Conservation (phyloP, 2,113 vertebrate species). For the Setophaga kirtlandii region DNA sequence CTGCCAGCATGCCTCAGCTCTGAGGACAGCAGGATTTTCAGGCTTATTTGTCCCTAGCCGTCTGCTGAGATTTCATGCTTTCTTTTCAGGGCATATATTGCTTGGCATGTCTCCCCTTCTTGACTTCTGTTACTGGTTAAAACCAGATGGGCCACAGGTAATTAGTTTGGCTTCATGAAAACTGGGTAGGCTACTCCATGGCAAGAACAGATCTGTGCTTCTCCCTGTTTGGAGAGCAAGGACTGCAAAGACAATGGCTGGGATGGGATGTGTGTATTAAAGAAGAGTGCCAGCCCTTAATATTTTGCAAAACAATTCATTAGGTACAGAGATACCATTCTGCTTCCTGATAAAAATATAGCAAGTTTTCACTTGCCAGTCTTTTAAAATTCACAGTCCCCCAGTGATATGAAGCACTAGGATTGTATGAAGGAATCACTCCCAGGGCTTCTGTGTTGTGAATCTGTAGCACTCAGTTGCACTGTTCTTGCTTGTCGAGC, state of each 20-base stretch:
- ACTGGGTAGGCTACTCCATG: not conserved
- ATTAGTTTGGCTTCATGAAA: conserved; percentile 38
- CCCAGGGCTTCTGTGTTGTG: not conserved
- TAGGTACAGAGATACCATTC: not conserved
- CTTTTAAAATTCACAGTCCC: not conserved
- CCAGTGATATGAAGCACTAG: not conserved
- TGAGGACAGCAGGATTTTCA: not conserved
- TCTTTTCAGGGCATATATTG: not conserved
- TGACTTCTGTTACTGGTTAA: conserved; percentile 17
- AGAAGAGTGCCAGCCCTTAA: not conserved
- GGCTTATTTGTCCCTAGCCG: not conserved
- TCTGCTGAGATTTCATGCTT: not conserved
- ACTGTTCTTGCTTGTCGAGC: not conserved
- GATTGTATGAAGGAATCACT: not conserved
- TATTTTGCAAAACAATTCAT: not conserved
- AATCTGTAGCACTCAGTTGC: not conserved
- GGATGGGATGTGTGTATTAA: not conserved
- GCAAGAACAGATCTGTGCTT: not conserved
- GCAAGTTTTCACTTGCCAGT: not conserved
- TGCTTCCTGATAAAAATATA: conserved; percentile 4
- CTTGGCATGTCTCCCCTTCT: not conserved
- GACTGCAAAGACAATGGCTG: conserved; percentile 16
- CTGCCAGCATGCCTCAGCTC: not conserved
- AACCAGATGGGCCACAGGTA: conserved; percentile 40
- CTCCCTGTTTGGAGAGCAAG: not conserved